phyloP scores from a whole-genome alignment of 2,797 vertebrate genomes.

The Coendou prehensilis region DNA sequence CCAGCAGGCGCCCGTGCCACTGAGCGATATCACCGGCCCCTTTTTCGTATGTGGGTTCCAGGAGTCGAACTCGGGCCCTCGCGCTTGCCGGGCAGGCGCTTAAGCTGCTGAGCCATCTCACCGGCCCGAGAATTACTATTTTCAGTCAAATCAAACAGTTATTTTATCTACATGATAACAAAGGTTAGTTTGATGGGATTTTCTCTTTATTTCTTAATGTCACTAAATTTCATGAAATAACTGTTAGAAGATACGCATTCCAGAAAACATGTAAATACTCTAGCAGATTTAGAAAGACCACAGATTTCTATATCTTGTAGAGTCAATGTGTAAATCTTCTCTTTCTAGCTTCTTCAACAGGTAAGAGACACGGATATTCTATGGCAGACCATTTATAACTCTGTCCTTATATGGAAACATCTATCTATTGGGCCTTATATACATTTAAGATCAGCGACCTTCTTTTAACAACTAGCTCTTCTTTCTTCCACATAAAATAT shows the following conservation, averaged over 20 bases:
- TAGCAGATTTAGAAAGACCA: neutral
- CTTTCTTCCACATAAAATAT: slow-evolving; percentile 44
- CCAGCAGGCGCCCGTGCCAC: too few relatives aligned
- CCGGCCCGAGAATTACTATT: neutral
- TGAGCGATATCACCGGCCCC: too few relatives aligned
- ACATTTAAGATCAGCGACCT: slow-evolving; percentile 4
- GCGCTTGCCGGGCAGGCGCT: too few relatives aligned
- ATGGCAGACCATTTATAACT: neutral
- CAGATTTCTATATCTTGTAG: neutral
- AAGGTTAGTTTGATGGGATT: neutral
- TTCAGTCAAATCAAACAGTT: neutral
- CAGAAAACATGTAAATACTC: slow-evolving; percentile 8
- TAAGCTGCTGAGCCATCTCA: too few relatives aligned
- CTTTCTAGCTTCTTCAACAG: neutral
- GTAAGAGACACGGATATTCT: neutral
- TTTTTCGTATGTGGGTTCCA: too few relatives aligned
- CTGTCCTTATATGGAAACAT: neutral
- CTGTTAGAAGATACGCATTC: neutral
- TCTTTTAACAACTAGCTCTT: slow-evolving; percentile 26
- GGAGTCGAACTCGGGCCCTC: too few relatives aligned
- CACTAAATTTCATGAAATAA: slow-evolving; percentile 30
- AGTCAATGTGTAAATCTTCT: neutral
- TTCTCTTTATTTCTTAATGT: neutral
- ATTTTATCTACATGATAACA: neutral
- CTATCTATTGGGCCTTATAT: neutral